phyloP scores from a whole-genome alignment of 2,888 invertebrate genomes.

The Lochmaea capreae region DNA sequence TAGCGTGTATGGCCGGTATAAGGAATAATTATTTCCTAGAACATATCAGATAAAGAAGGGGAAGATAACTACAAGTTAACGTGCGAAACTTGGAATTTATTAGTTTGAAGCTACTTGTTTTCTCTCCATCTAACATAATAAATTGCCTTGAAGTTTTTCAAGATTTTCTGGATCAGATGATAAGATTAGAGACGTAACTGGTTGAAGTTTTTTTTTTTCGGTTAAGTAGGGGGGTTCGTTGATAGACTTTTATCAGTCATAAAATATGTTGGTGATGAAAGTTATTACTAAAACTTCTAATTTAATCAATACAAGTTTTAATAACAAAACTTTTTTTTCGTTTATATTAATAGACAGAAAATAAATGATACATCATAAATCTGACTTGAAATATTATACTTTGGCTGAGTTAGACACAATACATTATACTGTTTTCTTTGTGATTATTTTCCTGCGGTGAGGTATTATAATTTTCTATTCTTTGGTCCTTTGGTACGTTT shows the following conservation, averaged over 20 bases:
- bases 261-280: not conserved
- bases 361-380: slow-evolving; percentile 3
- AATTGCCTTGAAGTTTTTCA: not conserved
- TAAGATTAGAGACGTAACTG: not conserved
- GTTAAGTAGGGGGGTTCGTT: not conserved
- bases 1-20: no score
- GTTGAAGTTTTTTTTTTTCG: not conserved
- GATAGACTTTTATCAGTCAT: slow-evolving; percentile 2
- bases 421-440: not conserved
- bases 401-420: not conserved
- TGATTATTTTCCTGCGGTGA: not conserved
- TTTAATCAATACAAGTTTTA: not conserved
- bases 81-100: not conserved
- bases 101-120: not conserved
- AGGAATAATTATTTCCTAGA: no score
- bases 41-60: no score
- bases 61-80: not conserved
- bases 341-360: not conserved
- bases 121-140: not conserved
- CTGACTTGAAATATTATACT: not conserved
- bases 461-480: no score
- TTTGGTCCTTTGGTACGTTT: no score
- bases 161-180: not conserved
- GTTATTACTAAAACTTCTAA: not conserved
- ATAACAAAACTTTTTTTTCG: not conserved